These are phyloP conservation scores for Fragariocoptes setiger DNA, from an alignment of 1,140 invertebrate genomes.

Conservation along the genomic window DNA sequence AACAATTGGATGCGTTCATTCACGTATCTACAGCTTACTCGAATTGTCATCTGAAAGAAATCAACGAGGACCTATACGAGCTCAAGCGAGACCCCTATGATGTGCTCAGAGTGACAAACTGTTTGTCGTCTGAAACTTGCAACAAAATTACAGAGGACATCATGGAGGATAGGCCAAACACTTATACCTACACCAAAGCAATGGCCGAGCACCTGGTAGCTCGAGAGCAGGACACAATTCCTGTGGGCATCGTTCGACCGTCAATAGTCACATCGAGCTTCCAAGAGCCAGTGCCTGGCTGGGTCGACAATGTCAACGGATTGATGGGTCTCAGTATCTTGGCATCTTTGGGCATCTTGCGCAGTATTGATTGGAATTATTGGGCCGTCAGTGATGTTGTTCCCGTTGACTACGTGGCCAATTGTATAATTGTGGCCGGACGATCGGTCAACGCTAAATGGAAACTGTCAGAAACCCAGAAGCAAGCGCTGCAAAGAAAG, in stretches of 20 bases:
- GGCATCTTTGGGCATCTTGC: conserved; percentile 47
- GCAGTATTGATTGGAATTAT: conserved; percentile 39
- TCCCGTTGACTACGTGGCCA: conserved; percentile 68
- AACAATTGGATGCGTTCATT: conserved; percentile 10
- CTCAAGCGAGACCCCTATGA: conserved; percentile 6
- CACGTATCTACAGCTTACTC: conserved; percentile 14
- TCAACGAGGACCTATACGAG: conserved; percentile 34
- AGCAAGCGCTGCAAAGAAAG: too few species aligned
- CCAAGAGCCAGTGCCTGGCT: conserved; percentile 48
- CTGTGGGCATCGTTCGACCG: conserved; percentile 50
- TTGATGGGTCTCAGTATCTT: conserved; percentile 83
- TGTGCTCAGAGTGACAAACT: conserved; percentile 10
- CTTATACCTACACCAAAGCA: conserved; percentile 53
- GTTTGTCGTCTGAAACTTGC: conserved; percentile 40
- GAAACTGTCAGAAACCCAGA: too few species aligned
- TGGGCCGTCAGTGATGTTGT: conserved; percentile 60
- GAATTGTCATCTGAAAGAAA: conserved; percentile 24
- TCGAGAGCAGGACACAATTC: conserved; percentile 30
- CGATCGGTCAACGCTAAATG: too few species aligned
- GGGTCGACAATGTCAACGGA: conserved; percentile 87
- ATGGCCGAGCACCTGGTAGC: conserved; percentile 39
- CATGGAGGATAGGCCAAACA: conserved; percentile 38
- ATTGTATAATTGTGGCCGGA: conserved; percentile 45
- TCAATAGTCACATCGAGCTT: conserved; percentile 74
- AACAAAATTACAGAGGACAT: conserved; percentile 35